Evolutionary conservation across 2,797 vertebrate species (phyloP).

Genomic region (Cirrhinus molitorella): DNA sequence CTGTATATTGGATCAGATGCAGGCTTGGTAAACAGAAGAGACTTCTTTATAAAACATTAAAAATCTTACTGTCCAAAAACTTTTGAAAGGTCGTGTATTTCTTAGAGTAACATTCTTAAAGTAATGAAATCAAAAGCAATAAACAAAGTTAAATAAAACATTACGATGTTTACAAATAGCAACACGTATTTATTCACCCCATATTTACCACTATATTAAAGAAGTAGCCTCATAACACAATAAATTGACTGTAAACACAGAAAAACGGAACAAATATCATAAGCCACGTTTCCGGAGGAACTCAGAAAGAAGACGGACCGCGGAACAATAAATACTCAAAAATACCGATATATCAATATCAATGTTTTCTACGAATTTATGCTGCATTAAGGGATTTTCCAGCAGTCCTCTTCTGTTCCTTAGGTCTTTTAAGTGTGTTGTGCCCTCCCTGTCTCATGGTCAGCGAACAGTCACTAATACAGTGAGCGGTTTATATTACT

Average conservation of each 20-base stretch:
- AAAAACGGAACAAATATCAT: conserved; percentile 29
- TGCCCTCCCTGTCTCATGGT: not conserved
- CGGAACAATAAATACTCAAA: not conserved
- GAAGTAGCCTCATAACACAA: not conserved
- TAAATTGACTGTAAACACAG: not conserved
- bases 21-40: no score
- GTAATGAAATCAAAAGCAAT: no score
- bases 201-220: not conserved
- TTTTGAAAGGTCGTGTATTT: no score
- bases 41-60: no score
- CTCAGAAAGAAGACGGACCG: conserved; percentile 5
- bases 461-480: not conserved
- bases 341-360: not conserved
- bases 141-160: not conserved
- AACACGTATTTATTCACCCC: not conserved
- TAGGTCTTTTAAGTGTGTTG: not conserved
- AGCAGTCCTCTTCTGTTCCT: not conserved
- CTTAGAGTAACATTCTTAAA: no score
- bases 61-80: no score
- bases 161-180: not conserved
- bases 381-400: not conserved
- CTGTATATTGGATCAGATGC: no score
- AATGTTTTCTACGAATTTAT: not conserved
- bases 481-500: not conserved
- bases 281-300: conserved; percentile 17